phyloP scores from a whole-genome alignment of 2,888 invertebrate genomes.

The Caenorhabditis sp. region DNA sequence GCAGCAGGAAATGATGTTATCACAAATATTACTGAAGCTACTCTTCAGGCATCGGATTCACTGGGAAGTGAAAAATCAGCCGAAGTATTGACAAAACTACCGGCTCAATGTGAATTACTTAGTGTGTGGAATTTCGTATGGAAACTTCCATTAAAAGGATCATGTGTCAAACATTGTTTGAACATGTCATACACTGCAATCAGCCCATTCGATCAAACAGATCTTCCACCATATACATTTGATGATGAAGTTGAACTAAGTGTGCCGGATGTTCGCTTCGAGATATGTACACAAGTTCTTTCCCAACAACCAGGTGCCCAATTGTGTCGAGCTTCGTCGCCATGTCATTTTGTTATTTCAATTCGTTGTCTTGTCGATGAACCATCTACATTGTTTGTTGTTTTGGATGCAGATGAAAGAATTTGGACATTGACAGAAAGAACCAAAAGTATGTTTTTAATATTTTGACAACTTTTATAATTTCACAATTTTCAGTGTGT shows the following conservation, averaged over 20 bases:
- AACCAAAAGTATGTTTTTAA: constrained; percentile 32
- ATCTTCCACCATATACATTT: constrained; percentile 41
- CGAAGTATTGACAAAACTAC: constrained; percentile 17
- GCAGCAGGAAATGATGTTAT: constrained; percentile 42
- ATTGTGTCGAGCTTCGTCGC: constrained; percentile 61
- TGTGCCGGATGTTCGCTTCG: constrained; percentile 54
- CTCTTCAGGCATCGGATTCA: constrained; percentile 6
- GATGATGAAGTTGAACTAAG: constrained; percentile 50
- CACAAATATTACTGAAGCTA: constrained; percentile 31
- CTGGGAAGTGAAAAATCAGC: constrained; percentile 8
- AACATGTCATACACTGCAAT: constrained; percentile 24
- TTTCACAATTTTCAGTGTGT: constrained; percentile 65
- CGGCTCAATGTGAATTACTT: constrained; percentile 10
- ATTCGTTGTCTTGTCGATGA: constrained; percentile 44
- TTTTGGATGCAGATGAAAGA: constrained; percentile 58
- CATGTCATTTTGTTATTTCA: constrained; percentile 67
- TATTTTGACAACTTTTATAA: background rate
- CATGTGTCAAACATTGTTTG: constrained; percentile 30
- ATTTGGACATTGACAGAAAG: constrained; percentile 52
- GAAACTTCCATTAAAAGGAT: constrained; percentile 32
- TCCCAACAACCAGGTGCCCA: constrained; percentile 67
- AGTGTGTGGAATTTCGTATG: constrained; percentile 27
- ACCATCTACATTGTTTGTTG: constrained; percentile 45
- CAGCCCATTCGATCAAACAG: background rate
- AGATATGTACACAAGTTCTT: constrained; percentile 67